Base-by-base conservation (phyloP, 2,888 invertebrate genomes). In the Cataglyphis rosenhaueri region DNA sequence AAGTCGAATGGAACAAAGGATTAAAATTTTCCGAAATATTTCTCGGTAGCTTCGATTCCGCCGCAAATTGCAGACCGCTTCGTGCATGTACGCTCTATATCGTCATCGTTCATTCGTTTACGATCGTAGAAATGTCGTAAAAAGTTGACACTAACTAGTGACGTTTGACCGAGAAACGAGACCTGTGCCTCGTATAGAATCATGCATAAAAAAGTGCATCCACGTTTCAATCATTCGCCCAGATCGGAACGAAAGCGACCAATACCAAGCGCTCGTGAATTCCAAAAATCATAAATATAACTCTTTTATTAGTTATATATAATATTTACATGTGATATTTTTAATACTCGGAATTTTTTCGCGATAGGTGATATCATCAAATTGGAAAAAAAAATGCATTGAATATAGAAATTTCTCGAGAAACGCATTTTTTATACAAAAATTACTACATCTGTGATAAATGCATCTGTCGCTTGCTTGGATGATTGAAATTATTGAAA, bases 121-220 rank as follows among this genome's bases (percentile, higher is more conserved):
- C 85, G 91, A 87, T 89, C 90, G 88, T 91, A 88, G 88, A 89
- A 87, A 83, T 85, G 84, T 90, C 91, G 89, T 92, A 91, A 92
- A 92, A 88, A 86, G 82, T 75, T 87, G 86, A 90, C 88, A 88
- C 88, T 88, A 86, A 90, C 86, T 86, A 75, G 85, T 83, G 90
- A 88, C 88, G 90, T 89, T 91, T 89, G 91, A 90, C 90, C 91
- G 84, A 61, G 78, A 84, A 84, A 84, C 68, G 59, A 66, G 66
- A 75, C n/a, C 62, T 3, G 29, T n/a, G n/a, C 55, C 21, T 62
- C 38, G 35, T 76, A 15, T 15, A 44, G 21, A 68, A 55, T 75
- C 48, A 68, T 29, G 21, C 32, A 66, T 21, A 62, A 35, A 71
- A 8, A 62, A 15, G 25, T 35, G 48, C 12, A 44, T 25, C 25